These are phyloP conservation scores for Euschistus heros DNA, from an alignment of 1,140 invertebrate species.

Conservation along the genomic window DNA sequence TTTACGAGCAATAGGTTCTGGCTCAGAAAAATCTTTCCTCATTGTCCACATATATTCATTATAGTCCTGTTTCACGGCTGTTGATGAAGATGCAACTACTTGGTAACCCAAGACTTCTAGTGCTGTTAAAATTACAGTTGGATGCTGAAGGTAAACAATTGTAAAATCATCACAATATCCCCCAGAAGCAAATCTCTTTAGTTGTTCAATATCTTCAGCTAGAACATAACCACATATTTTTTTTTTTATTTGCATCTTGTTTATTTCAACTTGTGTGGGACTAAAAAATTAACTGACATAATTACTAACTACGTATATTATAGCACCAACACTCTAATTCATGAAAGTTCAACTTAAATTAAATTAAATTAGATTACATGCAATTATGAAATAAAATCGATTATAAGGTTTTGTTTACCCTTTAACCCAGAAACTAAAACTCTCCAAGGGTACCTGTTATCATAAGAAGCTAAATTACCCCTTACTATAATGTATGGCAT, in stretches of 20 bases:
- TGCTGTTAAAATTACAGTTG: slow-evolving; percentile 72
- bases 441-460: slow-evolving; percentile 71
- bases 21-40: slow-evolving; percentile 74
- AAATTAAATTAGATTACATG: too few relatives aligned
- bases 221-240: slow-evolving; percentile 36
- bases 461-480: slow-evolving; percentile 73
- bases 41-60: slow-evolving; percentile 88
- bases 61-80: slow-evolving; percentile 72
- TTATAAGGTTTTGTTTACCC: slow-evolving; percentile 39
- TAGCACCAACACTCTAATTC: too few relatives aligned
- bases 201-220: slow-evolving; percentile 68
- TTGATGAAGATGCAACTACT: slow-evolving; percentile 73
- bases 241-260: too few relatives aligned
- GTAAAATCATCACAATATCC: slow-evolving; percentile 68
- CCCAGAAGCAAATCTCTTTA: slow-evolving; percentile 64
- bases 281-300: too few relatives aligned
- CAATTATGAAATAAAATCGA: not conserved
- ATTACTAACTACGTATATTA: too few relatives aligned
- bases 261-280: too few relatives aligned
- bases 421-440: slow-evolving; percentile 73
- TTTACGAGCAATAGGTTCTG: slow-evolving; percentile 42
- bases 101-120: slow-evolving; percentile 75
- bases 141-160: slow-evolving; percentile 73
- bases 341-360: too few relatives aligned
- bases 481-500: slow-evolving; percentile 81